These are phyloP conservation scores for Eilema sororculum DNA, from an alignment of 2,888 invertebrate species.

Conservation along the genomic window DNA sequence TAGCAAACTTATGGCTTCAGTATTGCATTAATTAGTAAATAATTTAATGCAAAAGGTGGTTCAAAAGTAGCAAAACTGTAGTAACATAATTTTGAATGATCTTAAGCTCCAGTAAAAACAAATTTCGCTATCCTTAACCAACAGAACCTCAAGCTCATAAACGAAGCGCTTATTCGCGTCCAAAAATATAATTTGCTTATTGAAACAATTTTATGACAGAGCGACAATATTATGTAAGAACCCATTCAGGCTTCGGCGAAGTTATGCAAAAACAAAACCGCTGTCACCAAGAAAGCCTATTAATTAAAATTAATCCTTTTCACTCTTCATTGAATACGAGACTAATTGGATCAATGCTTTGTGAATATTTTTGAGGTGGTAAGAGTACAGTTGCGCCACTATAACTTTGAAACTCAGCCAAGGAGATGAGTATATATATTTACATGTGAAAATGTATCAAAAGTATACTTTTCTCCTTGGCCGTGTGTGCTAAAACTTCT, in stretches of 20 bases:
- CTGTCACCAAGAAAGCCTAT: not conserved
- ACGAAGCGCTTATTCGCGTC: not conserved
- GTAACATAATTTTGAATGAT: too few relatives aligned
- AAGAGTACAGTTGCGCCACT: conserved; percentile 13
- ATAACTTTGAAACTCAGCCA: not conserved
- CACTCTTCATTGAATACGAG: not conserved
- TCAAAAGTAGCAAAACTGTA: too few relatives aligned
- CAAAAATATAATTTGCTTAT: not conserved
- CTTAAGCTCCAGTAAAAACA: not conserved
- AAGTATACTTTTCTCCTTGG: too few relatives aligned
- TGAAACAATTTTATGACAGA: not conserved
- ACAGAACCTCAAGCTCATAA: not conserved
- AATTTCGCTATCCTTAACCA: not conserved
- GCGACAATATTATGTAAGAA: not conserved
- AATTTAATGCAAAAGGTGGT: too few relatives aligned
- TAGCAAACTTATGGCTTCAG: too few relatives aligned
- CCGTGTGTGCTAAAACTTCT: not conserved
- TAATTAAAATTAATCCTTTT: not conserved
- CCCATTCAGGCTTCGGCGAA: not conserved
- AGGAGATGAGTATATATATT: too few relatives aligned
- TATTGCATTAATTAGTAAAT: too few relatives aligned
- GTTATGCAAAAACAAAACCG: not conserved
- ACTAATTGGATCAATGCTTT: not conserved
- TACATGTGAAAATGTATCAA: too few relatives aligned
- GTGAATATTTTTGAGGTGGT: not conserved